phyloP scores from a whole-genome alignment of 2,888 invertebrate genomes.

The Thecophora atra region DNA sequence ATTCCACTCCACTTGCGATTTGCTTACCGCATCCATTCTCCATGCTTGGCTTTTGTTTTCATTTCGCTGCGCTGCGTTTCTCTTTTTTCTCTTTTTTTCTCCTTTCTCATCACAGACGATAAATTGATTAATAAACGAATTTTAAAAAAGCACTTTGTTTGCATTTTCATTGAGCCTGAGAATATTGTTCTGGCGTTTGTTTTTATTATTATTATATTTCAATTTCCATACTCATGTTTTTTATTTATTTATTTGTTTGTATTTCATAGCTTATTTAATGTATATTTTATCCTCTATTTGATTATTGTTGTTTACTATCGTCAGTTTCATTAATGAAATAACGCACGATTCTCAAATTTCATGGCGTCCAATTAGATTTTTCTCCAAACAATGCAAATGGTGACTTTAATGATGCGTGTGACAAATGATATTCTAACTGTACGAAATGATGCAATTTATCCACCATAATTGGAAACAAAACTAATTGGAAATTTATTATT shows the following conservation, averaged over 20 bases:
- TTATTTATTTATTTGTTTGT: constrained; percentile 20
- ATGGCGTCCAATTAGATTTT: background rate
- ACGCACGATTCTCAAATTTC: constrained; percentile 20
- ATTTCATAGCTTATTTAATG: background rate
- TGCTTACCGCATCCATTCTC: constrained; percentile 21
- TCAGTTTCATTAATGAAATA: background rate
- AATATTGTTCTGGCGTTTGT: background rate
- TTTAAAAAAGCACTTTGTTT: constrained; percentile 23
- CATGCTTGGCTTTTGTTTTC: constrained; percentile 19
- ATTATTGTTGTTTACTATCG: background rate
- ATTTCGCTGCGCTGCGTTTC: background rate
- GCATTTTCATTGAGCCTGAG: constrained; percentile 16
- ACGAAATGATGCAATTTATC: too few species aligned
- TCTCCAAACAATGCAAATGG: too few species aligned
- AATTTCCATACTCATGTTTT: background rate
- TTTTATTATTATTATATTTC: background rate
- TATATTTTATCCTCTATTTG: constrained; percentile 1
- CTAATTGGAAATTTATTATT: constrained; percentile 23
- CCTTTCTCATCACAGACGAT: constrained; percentile 23
- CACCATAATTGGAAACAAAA: constrained; percentile 23
- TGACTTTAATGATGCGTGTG: too few species aligned
- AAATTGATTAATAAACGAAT: constrained; percentile 34
- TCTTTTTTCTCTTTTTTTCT: constrained; percentile 7
- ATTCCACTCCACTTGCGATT: constrained; percentile 28
- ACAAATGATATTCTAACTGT: too few species aligned